Percentiles rank a stretch among this genome's conserved stretches.
Evolutionary conservation across 2,797 vertebrate genomes (phyloP).

Genomic region (Myotis myotis): DNA sequence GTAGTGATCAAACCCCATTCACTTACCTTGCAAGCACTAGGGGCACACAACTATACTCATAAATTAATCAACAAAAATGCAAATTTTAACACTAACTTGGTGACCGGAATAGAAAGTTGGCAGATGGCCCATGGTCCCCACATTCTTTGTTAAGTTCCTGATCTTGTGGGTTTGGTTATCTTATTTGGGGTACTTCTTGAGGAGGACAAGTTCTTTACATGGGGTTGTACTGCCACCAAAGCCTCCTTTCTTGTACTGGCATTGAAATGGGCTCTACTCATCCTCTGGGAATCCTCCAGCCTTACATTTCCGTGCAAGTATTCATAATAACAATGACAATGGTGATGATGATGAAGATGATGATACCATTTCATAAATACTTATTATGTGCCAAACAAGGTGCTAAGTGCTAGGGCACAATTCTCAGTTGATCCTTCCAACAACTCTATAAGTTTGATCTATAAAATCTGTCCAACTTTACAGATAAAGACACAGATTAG

Average conservation of each 20-base stretch:
- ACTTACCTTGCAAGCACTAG: neutral
- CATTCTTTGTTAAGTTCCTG: neutral
- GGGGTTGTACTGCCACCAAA: neutral
- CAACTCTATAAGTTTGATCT: neutral
- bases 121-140: neutral
- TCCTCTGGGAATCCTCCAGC: neutral
- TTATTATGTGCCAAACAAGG: neutral
- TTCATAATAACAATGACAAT: neutral
- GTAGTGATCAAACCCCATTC: neutral
- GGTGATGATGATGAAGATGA: neutral
- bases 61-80: neutral
- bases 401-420: neutral
- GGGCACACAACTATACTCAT: neutral
- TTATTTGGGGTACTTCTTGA: neutral
- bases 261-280: neutral
- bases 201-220: neutral
- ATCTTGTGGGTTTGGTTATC: neutral
- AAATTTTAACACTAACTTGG: neutral
- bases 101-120: neutral
- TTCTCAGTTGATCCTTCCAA: neutral
- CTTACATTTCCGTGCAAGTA: neutral
- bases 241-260: neutral
- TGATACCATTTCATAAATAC: neutral
- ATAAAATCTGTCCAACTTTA: conserved; percentile 13
- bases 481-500: neutral